A percentile compares a stretch with the other conserved stretches of the same genome.
Evolutionary conservation across 2,113 vertebrate species (phyloP).

Genomic region (Equus quagga): DNA sequence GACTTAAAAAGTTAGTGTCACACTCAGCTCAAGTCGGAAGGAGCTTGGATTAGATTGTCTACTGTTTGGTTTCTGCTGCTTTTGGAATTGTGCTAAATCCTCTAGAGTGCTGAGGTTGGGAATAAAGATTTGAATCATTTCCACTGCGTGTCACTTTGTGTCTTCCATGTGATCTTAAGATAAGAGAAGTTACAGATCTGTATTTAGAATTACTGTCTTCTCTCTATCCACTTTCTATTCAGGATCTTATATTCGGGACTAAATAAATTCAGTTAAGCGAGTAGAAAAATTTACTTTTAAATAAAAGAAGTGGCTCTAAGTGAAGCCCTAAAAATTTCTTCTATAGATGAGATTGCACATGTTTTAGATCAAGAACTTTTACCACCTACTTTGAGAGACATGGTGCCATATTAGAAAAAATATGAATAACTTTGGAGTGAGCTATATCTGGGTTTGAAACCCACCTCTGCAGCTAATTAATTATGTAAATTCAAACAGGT

Average conservation of each 20-base stretch:
- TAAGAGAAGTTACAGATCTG: not conserved
- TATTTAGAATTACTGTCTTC: not conserved
- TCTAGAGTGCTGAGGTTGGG: not conserved
- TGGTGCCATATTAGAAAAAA: not conserved
- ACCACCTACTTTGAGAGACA: not conserved
- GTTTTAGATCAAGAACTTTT: constrained; percentile 9
- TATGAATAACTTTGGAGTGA: not conserved
- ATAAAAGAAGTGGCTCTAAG: not conserved
- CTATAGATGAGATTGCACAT: not conserved
- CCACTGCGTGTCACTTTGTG: not conserved
- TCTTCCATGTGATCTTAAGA: not conserved
- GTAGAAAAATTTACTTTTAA: constrained; percentile 30
- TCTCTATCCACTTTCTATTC: not conserved
- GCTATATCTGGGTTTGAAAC: not conserved
- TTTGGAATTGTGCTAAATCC: not conserved
- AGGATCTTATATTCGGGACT: not conserved
- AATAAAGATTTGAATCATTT: not conserved
- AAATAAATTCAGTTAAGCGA: not conserved
- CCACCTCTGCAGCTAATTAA: not conserved
- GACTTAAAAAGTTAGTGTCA: not conserved
- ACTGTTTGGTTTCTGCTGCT: not conserved
- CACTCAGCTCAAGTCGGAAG: not conserved
- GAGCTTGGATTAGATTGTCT: not conserved
- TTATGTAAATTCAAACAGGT: not conserved
- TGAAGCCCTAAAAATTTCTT: not conserved